These are phyloP conservation scores for Platalea minor DNA, from an alignment of 2,797 vertebrate genomes.

Conservation along the genomic window DNA sequence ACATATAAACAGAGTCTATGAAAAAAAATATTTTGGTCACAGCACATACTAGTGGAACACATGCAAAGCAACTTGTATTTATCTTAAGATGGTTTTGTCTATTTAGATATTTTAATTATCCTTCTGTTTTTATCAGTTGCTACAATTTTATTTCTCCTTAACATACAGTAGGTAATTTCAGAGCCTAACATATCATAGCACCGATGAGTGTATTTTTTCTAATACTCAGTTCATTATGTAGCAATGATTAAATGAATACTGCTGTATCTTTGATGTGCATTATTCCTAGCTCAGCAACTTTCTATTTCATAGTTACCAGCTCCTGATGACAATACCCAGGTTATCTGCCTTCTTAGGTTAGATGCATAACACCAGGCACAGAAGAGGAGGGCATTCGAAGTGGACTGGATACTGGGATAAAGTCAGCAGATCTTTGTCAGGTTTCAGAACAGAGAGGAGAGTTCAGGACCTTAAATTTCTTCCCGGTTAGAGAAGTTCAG, in stretches of 20 bases:
- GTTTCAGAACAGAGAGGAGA: neutral
- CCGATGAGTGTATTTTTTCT: neutral
- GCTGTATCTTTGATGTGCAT: neutral
- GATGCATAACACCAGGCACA: neutral
- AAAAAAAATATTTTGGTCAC: neutral
- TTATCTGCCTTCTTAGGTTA: neutral
- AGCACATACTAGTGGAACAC: neutral
- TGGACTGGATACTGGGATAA: neutral
- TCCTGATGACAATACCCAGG: neutral
- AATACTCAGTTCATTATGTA: neutral
- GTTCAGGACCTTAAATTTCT: neutral
- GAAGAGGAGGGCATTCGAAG: neutral
- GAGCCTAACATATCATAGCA: neutral
- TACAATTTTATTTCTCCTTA: neutral
- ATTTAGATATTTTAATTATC: neutral
- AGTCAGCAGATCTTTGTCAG: neutral
- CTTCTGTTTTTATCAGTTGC: neutral
- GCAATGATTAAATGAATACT: neutral
- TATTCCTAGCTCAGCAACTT: neutral
- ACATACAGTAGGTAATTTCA: neutral
- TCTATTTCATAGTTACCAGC: neutral
- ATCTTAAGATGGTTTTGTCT: neutral
- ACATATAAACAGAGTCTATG: neutral
- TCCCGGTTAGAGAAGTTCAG: neutral
- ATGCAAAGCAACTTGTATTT: neutral